Base-by-base conservation (phyloP, 2,113 vertebrate genomes). In the Sclerurus mexicanus region DNA sequence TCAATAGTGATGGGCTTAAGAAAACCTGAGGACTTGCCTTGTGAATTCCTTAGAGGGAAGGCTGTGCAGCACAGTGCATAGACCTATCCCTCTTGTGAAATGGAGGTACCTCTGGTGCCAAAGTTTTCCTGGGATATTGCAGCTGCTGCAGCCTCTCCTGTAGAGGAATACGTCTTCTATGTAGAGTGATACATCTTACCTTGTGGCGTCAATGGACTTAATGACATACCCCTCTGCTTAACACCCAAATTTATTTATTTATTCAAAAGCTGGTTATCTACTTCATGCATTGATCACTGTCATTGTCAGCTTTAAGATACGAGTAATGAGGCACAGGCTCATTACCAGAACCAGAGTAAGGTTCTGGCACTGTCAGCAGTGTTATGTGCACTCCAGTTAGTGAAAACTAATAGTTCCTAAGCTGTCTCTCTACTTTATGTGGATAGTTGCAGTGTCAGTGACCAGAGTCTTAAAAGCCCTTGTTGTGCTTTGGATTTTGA, bases 301-400 rank as follows among this genome's bases (percentile, higher is more conserved):
- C 30, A 35, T 67, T 37, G 28, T 58, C 50, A 81, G 37, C 46
- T 68, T 64, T 49, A 67, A 86, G 63, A 7, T 49, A 28, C 0
- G 24, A 85, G 24, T 33, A 19, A 20, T 35, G 74, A 52, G 42
- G 55, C 46, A 37, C 40, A 66, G 42, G 31, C 31, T 78, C 27
- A n/a, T n/a, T n/a, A n/a, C n/a, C n/a, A n/a, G n/a, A n/a, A n/a
- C n/a, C 40, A 15, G 27, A 44, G 12, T 23, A 33, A 15, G 40
- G 53, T 47, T 68, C 49, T 74, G 55, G 44, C 50, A 44, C 86
- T 62, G 50, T 52, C 89, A 87, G 53, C 58, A 33, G 40, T 30
- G 37, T 30, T 59, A 1, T 0, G 7, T 68, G 5, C 35, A 3
- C 15, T 78, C 35, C 3, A 6, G 1, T 59, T 66, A 49, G 74